Conservation (phyloP, 2,113 vertebrate species). For the Grammatotria lemairii region DNA sequence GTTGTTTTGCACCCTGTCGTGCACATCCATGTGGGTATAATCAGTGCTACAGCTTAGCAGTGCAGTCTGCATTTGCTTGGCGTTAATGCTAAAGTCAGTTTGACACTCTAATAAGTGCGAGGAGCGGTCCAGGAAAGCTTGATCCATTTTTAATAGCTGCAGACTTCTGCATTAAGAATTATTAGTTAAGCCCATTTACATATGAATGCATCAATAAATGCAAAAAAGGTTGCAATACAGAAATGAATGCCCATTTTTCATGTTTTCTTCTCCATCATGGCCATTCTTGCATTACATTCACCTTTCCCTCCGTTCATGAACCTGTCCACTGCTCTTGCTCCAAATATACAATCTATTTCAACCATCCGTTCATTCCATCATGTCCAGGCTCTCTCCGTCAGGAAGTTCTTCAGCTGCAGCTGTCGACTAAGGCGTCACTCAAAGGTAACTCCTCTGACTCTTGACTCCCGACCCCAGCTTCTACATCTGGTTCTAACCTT, state of each 20-base stretch:
- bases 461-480: neutral
- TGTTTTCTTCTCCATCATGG: neutral
- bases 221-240: neutral
- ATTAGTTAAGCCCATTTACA: neutral
- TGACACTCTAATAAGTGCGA: neutral
- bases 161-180: neutral
- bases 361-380: neutral
- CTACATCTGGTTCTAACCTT: neutral
- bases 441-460: slow-evolving; percentile 63
- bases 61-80: neutral
- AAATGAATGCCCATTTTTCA: neutral
- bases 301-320: neutral
- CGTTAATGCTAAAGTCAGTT: neutral
- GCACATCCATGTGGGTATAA: neutral
- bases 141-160: too few relatives aligned
- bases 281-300: neutral
- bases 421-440: slow-evolving; percentile 64
- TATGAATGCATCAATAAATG: neutral
- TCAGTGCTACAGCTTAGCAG: neutral
- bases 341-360: neutral
- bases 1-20: neutral
- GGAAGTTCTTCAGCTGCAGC: slow-evolving; percentile 76
- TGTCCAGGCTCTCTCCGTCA: slow-evolving; percentile 73
- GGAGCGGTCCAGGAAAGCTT: neutral
- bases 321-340: neutral